These are phyloP conservation scores for Scartelaos histophorus DNA, from an alignment of 2,113 vertebrate species.

Conservation along the genomic window DNA sequence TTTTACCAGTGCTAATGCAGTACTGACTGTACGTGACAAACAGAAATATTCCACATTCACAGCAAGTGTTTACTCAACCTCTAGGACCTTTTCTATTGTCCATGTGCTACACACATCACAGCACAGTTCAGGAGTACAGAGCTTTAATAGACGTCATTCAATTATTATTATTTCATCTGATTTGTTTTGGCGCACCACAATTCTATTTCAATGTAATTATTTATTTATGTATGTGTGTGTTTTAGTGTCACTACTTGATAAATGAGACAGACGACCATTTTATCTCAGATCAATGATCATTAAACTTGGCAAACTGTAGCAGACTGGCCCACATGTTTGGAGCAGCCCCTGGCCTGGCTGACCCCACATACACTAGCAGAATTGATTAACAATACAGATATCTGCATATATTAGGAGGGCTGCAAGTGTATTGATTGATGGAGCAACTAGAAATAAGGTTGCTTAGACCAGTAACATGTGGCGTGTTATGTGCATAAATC, in stretches of 20 bases:
- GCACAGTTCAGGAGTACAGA: no score
- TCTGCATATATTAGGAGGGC: neutral
- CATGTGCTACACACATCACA: no score
- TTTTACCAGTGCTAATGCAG: no score
- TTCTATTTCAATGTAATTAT: neutral
- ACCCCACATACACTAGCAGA: neutral
- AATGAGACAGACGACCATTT: constrained; percentile 2
- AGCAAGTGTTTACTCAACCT: no score
- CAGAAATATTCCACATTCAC: no score
- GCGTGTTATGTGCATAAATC: neutral
- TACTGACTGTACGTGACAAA: no score
- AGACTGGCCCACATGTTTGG: neutral
- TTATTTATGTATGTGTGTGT: neutral
- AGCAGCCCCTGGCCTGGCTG: neutral
- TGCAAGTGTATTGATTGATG: neutral
- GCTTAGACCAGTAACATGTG: neutral
- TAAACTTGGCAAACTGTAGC: constrained; percentile 2
- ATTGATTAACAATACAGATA: constrained; percentile 5
- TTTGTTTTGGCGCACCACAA: neutral
- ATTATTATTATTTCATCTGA: neutral
- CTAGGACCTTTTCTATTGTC: no score
- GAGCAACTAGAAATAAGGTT: neutral
- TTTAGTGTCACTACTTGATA: neutral
- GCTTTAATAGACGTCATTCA: no score
- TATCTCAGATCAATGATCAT: constrained; percentile 20